These are phyloP conservation scores for Indri indri DNA, from an alignment of 2,113 vertebrate genomes.

Conservation along the genomic window DNA sequence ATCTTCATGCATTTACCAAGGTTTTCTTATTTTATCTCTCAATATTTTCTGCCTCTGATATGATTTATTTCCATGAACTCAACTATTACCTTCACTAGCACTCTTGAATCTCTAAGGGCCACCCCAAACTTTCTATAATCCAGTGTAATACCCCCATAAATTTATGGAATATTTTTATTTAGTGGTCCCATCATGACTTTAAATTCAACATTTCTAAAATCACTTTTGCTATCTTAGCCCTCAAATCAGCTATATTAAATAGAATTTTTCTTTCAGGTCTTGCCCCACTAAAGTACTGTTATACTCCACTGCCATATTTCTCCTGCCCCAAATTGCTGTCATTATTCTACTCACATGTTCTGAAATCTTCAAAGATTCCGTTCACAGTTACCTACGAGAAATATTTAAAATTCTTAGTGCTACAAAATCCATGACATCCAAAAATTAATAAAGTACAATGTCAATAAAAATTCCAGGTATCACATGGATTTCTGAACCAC, in stretches of 20 bases:
- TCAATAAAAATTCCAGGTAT: background rate
- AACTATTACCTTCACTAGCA: background rate
- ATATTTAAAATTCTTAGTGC: background rate
- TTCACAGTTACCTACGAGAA: background rate
- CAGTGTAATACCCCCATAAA: background rate
- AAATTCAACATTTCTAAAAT: background rate
- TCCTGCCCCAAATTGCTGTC: background rate
- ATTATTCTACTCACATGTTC: background rate
- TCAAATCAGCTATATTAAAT: background rate
- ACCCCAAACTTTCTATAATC: background rate
- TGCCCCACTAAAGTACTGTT: background rate
- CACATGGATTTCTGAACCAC: background rate
- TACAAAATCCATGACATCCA: background rate
- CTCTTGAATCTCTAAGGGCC: background rate
- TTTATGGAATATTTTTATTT: background rate
- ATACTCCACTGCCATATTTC: background rate
- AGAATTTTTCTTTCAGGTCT: background rate
- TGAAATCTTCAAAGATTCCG: background rate
- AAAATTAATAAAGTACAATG: background rate
- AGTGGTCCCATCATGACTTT: background rate
- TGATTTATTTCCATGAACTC: background rate
- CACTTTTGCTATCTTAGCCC: background rate
- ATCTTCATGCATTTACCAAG: background rate
- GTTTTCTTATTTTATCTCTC: background rate
- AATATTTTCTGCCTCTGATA: background rate